Evolutionary conservation across 2,797 vertebrate species (phyloP), one percentile per base, ranked within the genome.

Genomic region (Mastacembelus armatus): DNA sequence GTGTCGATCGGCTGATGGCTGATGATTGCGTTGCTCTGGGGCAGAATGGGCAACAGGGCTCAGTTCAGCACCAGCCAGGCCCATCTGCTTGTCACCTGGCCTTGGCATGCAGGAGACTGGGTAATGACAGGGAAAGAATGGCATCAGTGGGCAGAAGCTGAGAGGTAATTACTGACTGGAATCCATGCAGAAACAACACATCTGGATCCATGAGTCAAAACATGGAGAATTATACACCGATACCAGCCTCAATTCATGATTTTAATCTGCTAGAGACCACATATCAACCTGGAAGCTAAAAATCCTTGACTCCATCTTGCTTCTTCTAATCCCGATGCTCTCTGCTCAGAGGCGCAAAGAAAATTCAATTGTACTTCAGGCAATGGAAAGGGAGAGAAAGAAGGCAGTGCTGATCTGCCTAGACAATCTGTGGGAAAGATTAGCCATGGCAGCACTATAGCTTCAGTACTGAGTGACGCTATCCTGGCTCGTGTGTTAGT

Each of bases 171-270:
- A 95, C 89, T 89, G 85, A 88, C 86, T 91, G 90, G 86, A 94
- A 94, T 87, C 91, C 93, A 94, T 93, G 94, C 93, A 94, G 92
- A 95, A 95, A 94, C 88, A 78, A 84, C 93, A 94, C 94, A 95
- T 94, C 94, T 94, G 93, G 92, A 94, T 91, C 78, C 78, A 81
- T 52, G 84, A 90, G 84, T 89, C 87, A 85, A 87, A 91, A 83
- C 56, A 77, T 74, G 66, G 74, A 77, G 78, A 75, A 74, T 78
- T 78, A 73, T 72, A 78, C 62, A 7, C 66, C 19, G 66, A 83
- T 77, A 75, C 77, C 30, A 5, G 66, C 63, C 65, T 69, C 63
- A 22, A 57, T 80, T 78, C 57, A 5, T 54, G 72, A 81, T 86
- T 77, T 74, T 19, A 73, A 83, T 87, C 85, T 49, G 56, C 83